phyloP scores from a whole-genome alignment of 1,140 invertebrate species.

The Aphidius gifuensis region DNA sequence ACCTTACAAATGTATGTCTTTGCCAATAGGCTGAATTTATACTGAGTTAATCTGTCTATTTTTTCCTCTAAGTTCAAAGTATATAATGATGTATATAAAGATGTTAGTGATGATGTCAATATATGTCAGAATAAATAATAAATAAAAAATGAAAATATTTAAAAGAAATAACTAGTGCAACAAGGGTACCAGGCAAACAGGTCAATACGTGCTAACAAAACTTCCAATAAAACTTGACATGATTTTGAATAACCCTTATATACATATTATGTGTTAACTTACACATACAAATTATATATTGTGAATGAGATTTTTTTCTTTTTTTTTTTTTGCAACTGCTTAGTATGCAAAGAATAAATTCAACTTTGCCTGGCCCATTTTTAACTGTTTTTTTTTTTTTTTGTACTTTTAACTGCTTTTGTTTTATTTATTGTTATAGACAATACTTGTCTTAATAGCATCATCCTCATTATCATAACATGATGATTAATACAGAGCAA shows the following conservation, averaged over 20 bases:
- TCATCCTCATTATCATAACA: no score
- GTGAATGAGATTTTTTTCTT: no score
- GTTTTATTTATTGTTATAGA: no score
- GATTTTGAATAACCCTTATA: background rate
- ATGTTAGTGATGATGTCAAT: slow-evolving; percentile 15
- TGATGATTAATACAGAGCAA: no score
- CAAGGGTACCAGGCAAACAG: slow-evolving; percentile 2
- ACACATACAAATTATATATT: background rate
- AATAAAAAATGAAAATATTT: slow-evolving; percentile 17
- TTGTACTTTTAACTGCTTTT: no score
- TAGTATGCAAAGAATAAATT: no score
- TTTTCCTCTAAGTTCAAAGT: background rate
- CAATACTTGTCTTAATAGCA: no score
- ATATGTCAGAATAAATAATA: slow-evolving; percentile 6
- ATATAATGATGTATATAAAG: slow-evolving; percentile 8
- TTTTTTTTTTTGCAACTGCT: no score
- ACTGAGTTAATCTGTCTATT: slow-evolving; percentile 1
- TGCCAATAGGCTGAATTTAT: slow-evolving; percentile 22
- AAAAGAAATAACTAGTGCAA: slow-evolving; percentile 23
- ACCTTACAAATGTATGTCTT: slow-evolving; percentile 31
- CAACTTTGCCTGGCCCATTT: no score
- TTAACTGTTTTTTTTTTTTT: no score
- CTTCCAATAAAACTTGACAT: background rate
- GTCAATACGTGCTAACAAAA: slow-evolving; percentile 5
- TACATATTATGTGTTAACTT: no score